Evolutionary conservation across 2,113 vertebrate species (phyloP).

Genomic region (Ochotona princeps): DNA sequence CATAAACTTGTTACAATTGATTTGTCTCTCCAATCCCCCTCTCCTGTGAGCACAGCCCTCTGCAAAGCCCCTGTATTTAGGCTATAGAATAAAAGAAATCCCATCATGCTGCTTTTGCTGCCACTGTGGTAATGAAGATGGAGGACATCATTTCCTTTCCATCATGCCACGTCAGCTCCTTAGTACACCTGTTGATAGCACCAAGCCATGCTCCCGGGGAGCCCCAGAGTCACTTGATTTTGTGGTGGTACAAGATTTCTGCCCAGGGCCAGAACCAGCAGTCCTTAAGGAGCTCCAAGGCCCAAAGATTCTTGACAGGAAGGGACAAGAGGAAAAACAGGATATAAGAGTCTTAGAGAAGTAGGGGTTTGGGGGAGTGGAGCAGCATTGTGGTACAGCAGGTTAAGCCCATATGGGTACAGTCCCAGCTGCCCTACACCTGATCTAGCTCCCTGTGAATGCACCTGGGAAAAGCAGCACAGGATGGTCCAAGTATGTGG

Average conservation of each 20-base stretch:
- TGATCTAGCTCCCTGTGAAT: too few relatives aligned
- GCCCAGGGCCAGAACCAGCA: not conserved
- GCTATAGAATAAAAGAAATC: slow-evolving; percentile 55
- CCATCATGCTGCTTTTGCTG: not conserved
- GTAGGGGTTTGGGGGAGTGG: too few relatives aligned
- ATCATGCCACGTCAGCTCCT: not conserved
- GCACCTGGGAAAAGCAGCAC: too few relatives aligned
- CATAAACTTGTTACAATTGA: slow-evolving; percentile 63
- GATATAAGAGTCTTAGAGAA: not conserved
- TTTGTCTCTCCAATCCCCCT: slow-evolving; percentile 73
- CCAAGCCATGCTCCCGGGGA: not conserved
- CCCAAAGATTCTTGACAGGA: not conserved
- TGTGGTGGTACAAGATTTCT: not conserved
- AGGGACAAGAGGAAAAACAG: not conserved
- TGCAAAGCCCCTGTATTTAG: slow-evolving; percentile 41
- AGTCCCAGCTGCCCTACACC: too few relatives aligned
- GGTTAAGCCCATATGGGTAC: too few relatives aligned
- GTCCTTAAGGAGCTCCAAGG: not conserved
- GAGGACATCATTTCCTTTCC: not conserved
- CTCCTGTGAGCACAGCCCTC: slow-evolving; percentile 61
- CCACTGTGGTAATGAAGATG: not conserved
- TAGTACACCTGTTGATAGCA: not conserved
- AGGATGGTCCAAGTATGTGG: too few relatives aligned
- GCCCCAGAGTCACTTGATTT: not conserved
- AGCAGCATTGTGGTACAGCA: too few relatives aligned